Conservation (phyloP, 2,113 vertebrate species). For the Campylomormyrus tamandua region DNA sequence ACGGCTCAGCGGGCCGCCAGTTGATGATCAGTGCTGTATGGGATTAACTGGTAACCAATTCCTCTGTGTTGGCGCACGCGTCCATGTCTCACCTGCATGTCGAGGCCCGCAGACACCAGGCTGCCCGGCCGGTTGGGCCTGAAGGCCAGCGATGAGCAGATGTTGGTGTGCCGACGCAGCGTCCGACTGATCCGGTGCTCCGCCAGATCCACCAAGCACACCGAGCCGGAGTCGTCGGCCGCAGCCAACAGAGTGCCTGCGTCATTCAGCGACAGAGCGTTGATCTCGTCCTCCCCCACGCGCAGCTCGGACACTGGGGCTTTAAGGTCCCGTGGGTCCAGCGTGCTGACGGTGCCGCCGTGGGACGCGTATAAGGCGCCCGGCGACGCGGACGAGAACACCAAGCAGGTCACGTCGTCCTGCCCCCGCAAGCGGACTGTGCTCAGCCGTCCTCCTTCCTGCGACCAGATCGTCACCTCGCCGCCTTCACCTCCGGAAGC, state of each 20-base stretch:
- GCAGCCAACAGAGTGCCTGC: slow-evolving; percentile 67
- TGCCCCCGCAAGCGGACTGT: slow-evolving; percentile 48
- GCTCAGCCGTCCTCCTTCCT: slow-evolving; percentile 54
- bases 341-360: slow-evolving; percentile 65
- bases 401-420: slow-evolving; percentile 67
- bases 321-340: slow-evolving; percentile 73
- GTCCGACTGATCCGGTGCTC: slow-evolving; percentile 73
- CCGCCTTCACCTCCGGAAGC: slow-evolving; percentile 81
- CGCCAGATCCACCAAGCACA: slow-evolving; percentile 77
- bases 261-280: slow-evolving; percentile 74
- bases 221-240: slow-evolving; percentile 79
- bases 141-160: slow-evolving; percentile 87
- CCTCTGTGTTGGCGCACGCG: neutral
- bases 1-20: too few relatives aligned
- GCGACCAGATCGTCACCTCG: slow-evolving; percentile 71
- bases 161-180: slow-evolving; percentile 83
- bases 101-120: slow-evolving; percentile 85
- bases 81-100: slow-evolving; percentile 80
- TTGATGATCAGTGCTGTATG: neutral
- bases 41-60: neutral
- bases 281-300: slow-evolving; percentile 86
- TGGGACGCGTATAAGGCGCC: slow-evolving; percentile 69
- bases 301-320: slow-evolving; percentile 54
- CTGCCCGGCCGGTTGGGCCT: slow-evolving; percentile 82
- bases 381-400: slow-evolving; percentile 62